These are phyloP conservation scores for Polyploca ridens DNA, from an alignment of 2,888 invertebrate species.

Conservation along the genomic window DNA sequence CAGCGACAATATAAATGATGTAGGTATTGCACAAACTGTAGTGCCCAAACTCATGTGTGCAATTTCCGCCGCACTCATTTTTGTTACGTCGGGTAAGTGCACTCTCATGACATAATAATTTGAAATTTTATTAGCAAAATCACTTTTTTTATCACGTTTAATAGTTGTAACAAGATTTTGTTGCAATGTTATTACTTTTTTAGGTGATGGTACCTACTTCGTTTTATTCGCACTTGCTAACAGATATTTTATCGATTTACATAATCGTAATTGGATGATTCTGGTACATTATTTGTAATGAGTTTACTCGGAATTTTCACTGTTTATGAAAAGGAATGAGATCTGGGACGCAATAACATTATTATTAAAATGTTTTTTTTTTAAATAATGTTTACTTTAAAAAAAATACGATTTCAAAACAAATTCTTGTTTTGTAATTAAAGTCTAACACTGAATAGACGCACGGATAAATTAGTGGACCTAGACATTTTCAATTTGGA, in stretches of 20 bases:
- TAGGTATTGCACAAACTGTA: constrained; percentile 11
- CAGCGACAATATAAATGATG: neutral
- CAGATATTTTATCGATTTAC: neutral
- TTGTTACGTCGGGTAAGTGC: constrained; percentile 30
- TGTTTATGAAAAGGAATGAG: neutral
- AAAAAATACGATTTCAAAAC: no score
- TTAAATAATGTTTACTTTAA: no score
- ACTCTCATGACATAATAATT: constrained; percentile 16
- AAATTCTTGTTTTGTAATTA: no score
- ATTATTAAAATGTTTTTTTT: no score
- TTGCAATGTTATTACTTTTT: neutral
- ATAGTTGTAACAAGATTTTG: no score
- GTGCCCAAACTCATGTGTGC: constrained; percentile 28
- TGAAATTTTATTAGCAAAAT: neutral
- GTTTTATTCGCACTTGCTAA: neutral
- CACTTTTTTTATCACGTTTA: no score
- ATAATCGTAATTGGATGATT: neutral
- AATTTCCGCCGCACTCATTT: constrained; percentile 24
- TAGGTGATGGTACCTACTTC: neutral
- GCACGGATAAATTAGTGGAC: no score
- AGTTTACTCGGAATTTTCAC: constrained; percentile 1
- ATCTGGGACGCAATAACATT: neutral
- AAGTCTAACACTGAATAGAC: no score
- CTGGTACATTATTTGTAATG: neutral
- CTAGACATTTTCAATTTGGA: no score